These are phyloP conservation scores for Dendrocopos noguchii DNA, from an alignment of 2,113 vertebrate genomes.

Conservation along the genomic window DNA sequence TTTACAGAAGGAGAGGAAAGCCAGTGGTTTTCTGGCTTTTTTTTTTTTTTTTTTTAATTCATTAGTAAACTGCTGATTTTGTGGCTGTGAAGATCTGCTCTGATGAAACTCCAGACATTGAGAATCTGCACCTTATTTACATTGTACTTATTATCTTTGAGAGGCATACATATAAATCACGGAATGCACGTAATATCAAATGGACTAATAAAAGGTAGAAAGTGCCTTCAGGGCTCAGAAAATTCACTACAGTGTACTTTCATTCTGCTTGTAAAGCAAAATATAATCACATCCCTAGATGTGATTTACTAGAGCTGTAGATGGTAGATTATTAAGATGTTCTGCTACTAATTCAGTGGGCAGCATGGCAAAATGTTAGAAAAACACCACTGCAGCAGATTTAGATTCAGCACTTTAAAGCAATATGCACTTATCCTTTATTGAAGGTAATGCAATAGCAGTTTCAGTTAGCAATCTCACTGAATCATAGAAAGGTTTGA, in stretches of 20 bases:
- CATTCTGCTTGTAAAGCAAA: background rate
- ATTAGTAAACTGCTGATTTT: background rate
- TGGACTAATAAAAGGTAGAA: background rate
- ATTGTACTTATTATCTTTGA: background rate
- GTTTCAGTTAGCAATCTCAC: background rate
- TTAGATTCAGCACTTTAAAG: background rate
- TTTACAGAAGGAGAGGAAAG: background rate
- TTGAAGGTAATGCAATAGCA: background rate
- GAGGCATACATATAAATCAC: background rate
- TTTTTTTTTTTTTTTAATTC: background rate
- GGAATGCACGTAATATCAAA: background rate
- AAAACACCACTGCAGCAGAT: background rate
- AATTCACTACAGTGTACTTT: background rate
- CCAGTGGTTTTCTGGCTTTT: background rate
- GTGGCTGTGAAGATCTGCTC: background rate
- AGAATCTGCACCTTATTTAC: background rate
- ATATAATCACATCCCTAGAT: background rate
- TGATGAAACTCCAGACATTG: background rate
- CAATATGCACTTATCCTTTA: fast-evolving
- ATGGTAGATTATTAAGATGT: background rate
- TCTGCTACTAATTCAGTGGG: background rate
- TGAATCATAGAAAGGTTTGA: no score
- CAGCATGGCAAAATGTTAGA: background rate
- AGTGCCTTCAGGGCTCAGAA: background rate
- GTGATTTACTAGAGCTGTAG: background rate